Conservation (phyloP, 2,113 vertebrate genomes). For the Taxidea taxus region DNA sequence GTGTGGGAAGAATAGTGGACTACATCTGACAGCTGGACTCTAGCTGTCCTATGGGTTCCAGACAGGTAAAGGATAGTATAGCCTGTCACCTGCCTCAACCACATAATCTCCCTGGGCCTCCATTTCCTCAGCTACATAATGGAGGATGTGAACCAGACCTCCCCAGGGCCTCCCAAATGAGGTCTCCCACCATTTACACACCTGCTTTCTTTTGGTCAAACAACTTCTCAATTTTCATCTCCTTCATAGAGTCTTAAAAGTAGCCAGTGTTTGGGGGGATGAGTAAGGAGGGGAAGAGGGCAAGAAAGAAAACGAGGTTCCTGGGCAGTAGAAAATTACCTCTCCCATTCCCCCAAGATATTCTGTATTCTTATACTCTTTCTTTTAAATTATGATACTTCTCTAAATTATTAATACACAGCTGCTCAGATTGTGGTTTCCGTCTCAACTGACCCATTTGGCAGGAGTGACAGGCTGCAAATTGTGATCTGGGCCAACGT, state of each 20-base stretch:
- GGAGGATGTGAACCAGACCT: not conserved
- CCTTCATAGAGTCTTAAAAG: not conserved
- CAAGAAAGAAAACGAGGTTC: not conserved
- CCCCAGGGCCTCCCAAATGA: not conserved
- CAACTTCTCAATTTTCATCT: not conserved
- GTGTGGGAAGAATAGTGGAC: not conserved
- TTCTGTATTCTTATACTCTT: not conserved
- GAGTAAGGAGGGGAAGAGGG: not conserved
- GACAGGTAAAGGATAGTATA: not conserved
- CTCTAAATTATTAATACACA: slow-evolving; percentile 52
- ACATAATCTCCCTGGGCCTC: not conserved
- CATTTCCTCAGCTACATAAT: not conserved
- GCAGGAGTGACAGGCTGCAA: slow-evolving; percentile 40
- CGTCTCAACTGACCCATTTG: slow-evolving; percentile 61
- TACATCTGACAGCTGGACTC: not conserved
- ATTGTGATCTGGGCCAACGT: slow-evolving; percentile 39
- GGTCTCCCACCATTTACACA: not conserved
- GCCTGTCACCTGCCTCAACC: not conserved
- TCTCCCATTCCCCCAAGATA: not conserved
- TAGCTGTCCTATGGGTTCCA: not conserved
- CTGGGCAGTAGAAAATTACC: not conserved
- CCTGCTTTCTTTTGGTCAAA: not conserved
- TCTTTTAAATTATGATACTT: not conserved
- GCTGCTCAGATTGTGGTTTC: slow-evolving; percentile 32
- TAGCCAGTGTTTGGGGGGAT: not conserved